Evolutionary conservation across 2,797 vertebrate genomes (phyloP), one percentile per base, ranked within the genome.

Genomic region (Myiotriccus ornatus): DNA sequence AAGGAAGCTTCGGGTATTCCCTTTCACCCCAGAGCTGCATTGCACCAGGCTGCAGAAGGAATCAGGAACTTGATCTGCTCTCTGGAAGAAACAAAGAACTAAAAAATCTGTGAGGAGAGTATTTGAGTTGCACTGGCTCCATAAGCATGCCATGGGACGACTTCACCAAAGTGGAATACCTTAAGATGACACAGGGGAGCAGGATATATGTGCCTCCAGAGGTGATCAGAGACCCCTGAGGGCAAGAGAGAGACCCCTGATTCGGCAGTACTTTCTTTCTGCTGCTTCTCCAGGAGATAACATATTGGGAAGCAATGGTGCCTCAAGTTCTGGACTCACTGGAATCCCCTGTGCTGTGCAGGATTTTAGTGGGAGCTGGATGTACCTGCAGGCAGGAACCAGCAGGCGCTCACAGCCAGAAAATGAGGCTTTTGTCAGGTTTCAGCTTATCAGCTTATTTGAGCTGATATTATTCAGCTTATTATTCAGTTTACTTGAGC

Each of bases 221-320:
- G 57, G 14, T 6, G 2, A 7, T n/a, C 28, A 21, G 60, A 70
- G 34, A 16, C 12, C 35, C 60, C 52, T 55, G 34, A 46, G n/a
- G 47, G 35, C 69, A 37, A 59, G 55, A 35, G 23, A 17, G 37
- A 44, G n/a, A 35, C 67, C 37, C 18, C 32, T 52, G 7, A 60
- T 56, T 85, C 0, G 1, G 28, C 24, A n/a, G 22, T 52, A 41
- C 16, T 34, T 92, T 59, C 10, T 47, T 79, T 79, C 21, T 80
- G 7, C 39, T 85, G 39, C 55, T 87, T 71, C 16, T 86, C 7
- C 16, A 25, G 44, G 35, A 77, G 9, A 14, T 84, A 57, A 16
- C 2, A 0, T 34, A 5, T 4, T 25, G 24, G 21, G 18, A n/a
- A 76, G 6, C 12, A 64, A 7, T 0, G 1, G 1, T 27, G 22